A percentile compares a stretch with the other conserved stretches of the same genome.
phyloP scores from a whole-genome alignment of 2,113 vertebrate species.

The Passer montanus region DNA sequence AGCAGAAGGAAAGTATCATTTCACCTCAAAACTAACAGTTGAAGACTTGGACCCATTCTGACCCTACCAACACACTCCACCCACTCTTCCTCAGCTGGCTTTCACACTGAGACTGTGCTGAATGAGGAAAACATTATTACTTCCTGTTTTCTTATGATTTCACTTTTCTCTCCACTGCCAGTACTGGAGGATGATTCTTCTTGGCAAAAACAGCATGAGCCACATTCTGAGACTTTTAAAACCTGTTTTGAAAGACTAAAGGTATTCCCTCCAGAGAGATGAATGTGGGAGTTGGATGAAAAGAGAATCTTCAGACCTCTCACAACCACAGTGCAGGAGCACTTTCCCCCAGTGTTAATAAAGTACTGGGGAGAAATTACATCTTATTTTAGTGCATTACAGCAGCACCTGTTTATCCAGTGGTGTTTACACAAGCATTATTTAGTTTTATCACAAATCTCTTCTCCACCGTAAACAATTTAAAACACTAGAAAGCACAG shows the following conservation, averaged over 20 bases:
- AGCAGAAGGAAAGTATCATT: not conserved
- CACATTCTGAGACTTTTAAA: not conserved
- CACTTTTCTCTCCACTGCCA: not conserved
- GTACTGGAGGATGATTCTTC: not conserved
- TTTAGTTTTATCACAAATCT: not conserved
- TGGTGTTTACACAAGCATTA: not conserved
- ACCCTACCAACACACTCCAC: not conserved
- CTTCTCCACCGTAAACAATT: not conserved
- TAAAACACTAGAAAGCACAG: not conserved
- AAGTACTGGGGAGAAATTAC: not conserved
- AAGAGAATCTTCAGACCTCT: not conserved
- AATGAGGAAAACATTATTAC: not conserved
- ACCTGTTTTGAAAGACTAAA: not conserved
- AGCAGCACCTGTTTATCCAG: not conserved
- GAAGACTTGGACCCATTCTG: not conserved
- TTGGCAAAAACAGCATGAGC: not conserved
- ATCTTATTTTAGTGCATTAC: not conserved
- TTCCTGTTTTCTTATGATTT: not conserved
- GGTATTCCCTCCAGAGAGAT: not conserved
- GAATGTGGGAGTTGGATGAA: not conserved
- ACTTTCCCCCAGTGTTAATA: too few relatives aligned
- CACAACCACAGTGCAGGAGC: not conserved
- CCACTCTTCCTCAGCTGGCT: not conserved
- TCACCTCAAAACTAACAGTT: not conserved
- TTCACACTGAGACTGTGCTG: not conserved